Conservation (phyloP, 2,113 vertebrate genomes). For the Telmatochromis sp. region DNA sequence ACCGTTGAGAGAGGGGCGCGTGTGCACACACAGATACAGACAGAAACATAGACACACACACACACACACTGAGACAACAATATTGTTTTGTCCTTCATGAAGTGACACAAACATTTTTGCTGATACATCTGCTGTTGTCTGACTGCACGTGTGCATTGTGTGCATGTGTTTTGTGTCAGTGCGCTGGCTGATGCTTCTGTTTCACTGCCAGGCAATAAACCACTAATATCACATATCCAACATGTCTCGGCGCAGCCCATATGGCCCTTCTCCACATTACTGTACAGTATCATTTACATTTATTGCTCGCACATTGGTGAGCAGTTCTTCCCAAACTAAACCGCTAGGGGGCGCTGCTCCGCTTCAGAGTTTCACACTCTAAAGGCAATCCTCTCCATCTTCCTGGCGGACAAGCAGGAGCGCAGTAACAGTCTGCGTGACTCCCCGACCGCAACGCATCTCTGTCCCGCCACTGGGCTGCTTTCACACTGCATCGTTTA, state of each 20-base stretch:
- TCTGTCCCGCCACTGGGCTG: constrained; percentile 36
- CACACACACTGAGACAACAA: neutral
- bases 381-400: neutral
- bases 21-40: neutral
- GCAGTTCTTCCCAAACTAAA: neutral
- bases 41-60: neutral
- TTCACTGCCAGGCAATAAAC: neutral
- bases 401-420: constrained; percentile 17
- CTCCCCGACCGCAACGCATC: constrained; percentile 35
- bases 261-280: constrained; percentile 1
- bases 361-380: neutral
- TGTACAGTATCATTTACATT: constrained; percentile 19
- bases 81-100: constrained; percentile 40
- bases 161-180: neutral
- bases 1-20: neutral
- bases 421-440: constrained; percentile 39
- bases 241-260: constrained; percentile 3
- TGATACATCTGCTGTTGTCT: neutral
- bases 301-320: neutral
- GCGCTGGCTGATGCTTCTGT: neutral
- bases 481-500: neutral
- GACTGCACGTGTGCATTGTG: neutral
- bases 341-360: constrained; percentile 48
- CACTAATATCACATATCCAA: constrained; percentile 16
- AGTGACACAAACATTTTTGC: constrained; percentile 27